Conservation (phyloP, 2,797 vertebrate genomes). For the Sebastolobus altivelis region DNA sequence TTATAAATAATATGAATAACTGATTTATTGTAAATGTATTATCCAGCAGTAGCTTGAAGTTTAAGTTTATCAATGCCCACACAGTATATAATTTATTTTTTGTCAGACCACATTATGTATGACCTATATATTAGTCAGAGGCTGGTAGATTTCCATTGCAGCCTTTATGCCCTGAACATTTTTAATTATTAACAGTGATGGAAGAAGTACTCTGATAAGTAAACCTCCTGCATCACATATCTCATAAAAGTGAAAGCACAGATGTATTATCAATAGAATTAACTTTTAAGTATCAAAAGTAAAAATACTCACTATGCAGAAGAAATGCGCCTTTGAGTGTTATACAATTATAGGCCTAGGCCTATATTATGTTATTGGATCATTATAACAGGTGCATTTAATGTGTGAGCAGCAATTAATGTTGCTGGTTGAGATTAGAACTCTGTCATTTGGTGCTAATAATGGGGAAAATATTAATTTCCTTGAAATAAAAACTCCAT, state of each 20-base stretch:
- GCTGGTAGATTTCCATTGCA: slow-evolving; percentile 20
- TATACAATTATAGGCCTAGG: not conserved
- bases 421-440: not conserved
- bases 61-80: not conserved
- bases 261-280: not conserved
- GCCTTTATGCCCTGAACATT: not conserved
- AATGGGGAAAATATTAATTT: too few relatives aligned
- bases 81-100: not conserved
- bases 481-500: too few relatives aligned
- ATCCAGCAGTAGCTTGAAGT: not conserved
- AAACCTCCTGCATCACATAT: not conserved
- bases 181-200: not conserved
- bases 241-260: not conserved
- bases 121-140: not conserved
- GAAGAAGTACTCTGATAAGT: not conserved
- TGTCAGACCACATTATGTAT: not conserved
- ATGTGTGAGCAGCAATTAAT: not conserved
- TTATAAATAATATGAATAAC: not conserved
- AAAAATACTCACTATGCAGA: not conserved
- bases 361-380: not conserved
- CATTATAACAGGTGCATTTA: not conserved
- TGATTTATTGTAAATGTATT: not conserved
- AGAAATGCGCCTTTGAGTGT: not conserved
- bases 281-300: not conserved
- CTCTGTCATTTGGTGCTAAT: too few relatives aligned